phyloP scores from a whole-genome alignment of 2,888 invertebrate genomes.

The Protophormia terraenovae region DNA sequence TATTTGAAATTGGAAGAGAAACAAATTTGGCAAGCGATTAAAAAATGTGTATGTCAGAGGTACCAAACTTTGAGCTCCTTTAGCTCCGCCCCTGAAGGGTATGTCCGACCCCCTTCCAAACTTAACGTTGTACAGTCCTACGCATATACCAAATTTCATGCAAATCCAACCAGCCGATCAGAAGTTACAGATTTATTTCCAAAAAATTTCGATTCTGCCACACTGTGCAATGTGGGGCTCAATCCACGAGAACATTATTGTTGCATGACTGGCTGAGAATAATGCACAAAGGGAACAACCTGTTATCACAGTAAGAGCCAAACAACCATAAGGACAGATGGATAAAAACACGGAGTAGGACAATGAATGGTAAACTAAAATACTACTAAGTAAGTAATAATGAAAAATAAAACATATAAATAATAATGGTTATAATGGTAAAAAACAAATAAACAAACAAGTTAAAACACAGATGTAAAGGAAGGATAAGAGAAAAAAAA shows the following conservation, averaged over 20 bases:
- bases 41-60: no score
- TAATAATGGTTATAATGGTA: not conserved
- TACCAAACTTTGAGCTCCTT: no score
- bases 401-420: not conserved
- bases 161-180: no score
- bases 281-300: conserved; percentile 49
- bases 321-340: not conserved
- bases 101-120: no score
- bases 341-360: not conserved
- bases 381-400: not conserved
- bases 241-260: not conserved
- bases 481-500: not conserved
- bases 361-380: not conserved
- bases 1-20: no score
- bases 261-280: conserved; percentile 27
- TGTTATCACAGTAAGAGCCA: conserved; percentile 16
- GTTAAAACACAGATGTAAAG: conserved; percentile 13
- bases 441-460: conserved; percentile 11
- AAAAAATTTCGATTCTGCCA: no score
- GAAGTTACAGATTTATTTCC: no score
- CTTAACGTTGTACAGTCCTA: no score
- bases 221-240: not conserved
- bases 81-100: no score
- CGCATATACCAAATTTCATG: no score
- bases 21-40: no score